These are phyloP conservation scores for Alethe diademata DNA, from an alignment of 2,113 vertebrate genomes.

Conservation along the genomic window DNA sequence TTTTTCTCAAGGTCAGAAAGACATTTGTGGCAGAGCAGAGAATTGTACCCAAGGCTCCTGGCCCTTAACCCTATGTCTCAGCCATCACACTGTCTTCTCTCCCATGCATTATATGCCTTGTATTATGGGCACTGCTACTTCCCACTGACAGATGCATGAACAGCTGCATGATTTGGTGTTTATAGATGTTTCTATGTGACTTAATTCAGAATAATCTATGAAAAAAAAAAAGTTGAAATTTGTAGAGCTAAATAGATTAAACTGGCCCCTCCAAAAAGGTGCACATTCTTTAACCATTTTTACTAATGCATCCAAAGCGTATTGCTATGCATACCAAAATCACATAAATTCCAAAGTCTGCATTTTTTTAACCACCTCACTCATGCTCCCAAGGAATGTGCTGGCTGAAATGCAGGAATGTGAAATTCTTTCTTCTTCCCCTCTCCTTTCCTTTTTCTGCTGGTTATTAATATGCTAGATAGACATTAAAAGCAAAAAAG, in stretches of 20 bases:
- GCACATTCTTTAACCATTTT: background rate
- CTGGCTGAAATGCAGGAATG: conserved; percentile 26
- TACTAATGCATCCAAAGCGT: background rate
- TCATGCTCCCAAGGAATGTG: background rate
- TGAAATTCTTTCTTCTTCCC: background rate
- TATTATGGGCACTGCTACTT: background rate
- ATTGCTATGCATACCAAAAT: background rate
- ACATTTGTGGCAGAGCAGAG: background rate
- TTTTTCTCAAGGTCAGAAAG: background rate
- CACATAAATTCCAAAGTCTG: background rate
- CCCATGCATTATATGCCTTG: background rate
- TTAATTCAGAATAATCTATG: background rate
- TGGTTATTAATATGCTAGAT: background rate
- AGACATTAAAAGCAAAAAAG: background rate
- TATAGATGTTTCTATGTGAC: background rate
- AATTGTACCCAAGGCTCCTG: background rate
- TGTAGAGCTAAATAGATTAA: background rate
- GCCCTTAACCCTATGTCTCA: background rate
- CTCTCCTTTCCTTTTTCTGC: background rate
- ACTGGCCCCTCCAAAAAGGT: background rate
- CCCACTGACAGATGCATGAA: background rate
- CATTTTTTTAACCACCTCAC: conserved; percentile 1
- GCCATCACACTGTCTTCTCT: background rate
- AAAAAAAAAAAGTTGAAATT: background rate
- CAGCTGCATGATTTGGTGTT: background rate